These are phyloP conservation scores for Brachionus manjavacas DNA, from an alignment of 1,140 invertebrate genomes.

Conservation along the genomic window DNA sequence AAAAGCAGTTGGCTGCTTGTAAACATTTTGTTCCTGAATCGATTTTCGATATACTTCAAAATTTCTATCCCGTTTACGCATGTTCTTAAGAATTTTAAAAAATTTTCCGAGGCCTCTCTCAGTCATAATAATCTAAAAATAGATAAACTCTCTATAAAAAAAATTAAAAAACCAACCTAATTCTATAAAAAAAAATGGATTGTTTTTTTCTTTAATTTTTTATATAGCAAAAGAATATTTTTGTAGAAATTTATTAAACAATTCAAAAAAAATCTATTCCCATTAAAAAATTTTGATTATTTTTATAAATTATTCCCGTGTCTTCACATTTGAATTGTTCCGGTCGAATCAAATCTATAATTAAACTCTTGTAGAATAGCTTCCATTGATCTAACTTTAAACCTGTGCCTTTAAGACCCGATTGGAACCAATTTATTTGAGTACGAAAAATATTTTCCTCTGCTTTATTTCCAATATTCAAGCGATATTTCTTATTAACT, in stretches of 20 bases:
- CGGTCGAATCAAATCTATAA: not conserved
- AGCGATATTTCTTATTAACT: not conserved
- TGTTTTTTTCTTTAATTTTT: too few relatives aligned
- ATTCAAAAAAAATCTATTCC: slow-evolving; percentile 3
- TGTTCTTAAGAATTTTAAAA: not conserved
- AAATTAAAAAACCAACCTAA: not conserved
- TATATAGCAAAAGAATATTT: not conserved
- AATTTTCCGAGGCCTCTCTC: not conserved
- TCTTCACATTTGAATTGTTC: not conserved
- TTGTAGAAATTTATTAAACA: not conserved
- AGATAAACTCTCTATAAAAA: not conserved
- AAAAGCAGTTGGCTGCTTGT: slow-evolving; percentile 49
- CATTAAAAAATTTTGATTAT: not conserved
- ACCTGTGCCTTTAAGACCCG: not conserved
- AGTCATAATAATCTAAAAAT: not conserved
- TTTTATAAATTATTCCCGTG: not conserved
- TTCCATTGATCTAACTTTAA: not conserved
- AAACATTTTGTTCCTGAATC: slow-evolving; percentile 40
- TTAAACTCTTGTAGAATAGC: not conserved
- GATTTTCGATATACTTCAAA: slow-evolving; percentile 11
- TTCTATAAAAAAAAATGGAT: not conserved
- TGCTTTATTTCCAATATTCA: not conserved
- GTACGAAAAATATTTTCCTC: not conserved
- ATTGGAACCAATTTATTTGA: slow-evolving; percentile 14
- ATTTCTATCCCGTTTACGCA: slow-evolving; percentile 12